phyloP scores from a whole-genome alignment of 2,888 invertebrate genomes.

The Camponotus fellah region DNA sequence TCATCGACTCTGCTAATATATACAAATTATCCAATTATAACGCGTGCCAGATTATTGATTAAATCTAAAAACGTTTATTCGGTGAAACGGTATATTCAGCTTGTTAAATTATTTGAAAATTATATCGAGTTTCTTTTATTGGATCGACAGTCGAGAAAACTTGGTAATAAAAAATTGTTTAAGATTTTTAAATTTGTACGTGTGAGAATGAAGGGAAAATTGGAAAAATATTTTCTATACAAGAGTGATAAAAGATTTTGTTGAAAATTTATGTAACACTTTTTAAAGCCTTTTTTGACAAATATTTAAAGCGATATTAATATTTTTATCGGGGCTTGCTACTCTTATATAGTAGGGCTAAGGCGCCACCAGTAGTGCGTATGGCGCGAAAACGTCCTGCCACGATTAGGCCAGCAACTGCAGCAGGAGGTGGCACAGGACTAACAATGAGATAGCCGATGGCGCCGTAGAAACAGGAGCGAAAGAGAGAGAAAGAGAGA shows the following conservation, averaged over 20 bases:
- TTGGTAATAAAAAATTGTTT: neutral
- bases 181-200: neutral
- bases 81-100: neutral
- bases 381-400: conserved; percentile 84
- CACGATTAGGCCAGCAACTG: conserved; percentile 82
- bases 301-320: neutral
- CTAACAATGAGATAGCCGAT: conserved; percentile 72
- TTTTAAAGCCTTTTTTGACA: neutral
- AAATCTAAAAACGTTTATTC: neutral
- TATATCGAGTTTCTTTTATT: neutral
- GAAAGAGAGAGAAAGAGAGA: conserved; percentile 58
- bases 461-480: conserved; percentile 64
- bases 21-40: neutral
- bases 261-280: neutral
- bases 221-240: neutral
- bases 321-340: neutral
- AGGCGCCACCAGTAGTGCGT: conserved; percentile 76
- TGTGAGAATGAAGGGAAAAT: neutral
- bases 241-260: neutral
- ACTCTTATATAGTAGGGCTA: conserved; percentile 26
- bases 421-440: conserved; percentile 84
- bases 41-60: neutral
- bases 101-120: neutral
- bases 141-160: neutral
- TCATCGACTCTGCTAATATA: neutral